Base-by-base conservation (phyloP, 2,797 vertebrate species). In the Pangasius larnaudii region DNA sequence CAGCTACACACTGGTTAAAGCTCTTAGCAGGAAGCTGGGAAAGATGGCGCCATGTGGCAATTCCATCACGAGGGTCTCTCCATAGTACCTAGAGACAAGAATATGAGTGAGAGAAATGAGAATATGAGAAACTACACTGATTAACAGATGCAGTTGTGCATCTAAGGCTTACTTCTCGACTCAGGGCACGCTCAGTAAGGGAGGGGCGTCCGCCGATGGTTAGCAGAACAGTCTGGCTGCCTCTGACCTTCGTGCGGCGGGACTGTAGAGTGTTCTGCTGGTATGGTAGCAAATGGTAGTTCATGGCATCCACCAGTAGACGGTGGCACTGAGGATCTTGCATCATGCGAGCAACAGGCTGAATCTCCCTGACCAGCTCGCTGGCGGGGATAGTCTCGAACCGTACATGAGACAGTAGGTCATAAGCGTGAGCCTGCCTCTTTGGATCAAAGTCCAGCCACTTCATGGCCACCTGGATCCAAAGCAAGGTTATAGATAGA, bases 281-380 rank as follows among this genome's bases (percentile, higher is more conserved):
- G 93, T 96, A 94, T 13, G 97, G 97, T 88, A 98, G 96, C 88
- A 98, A 94, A 94, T 98, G 97, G 93, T 98, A 97, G 94, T 97
- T 98, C 97, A 98, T 97, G 85, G 97, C 97, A 42, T 97, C 96
- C 87, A 97, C 97, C 30, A 98, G 94, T 88, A 97, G 94, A 85
- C 94, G 95, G 94, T 97, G 97, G 85, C 97, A 98, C 84, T 95
- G 96, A 0, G 96, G 94, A 84, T 98, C 96, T 90, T 95, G 93
- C 97, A 97, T 97, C 97, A 97, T 97, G 65, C 93, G 94, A 10
- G 97, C 94, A 89, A 97, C 96, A 0, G 97, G 96, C 90, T 97
- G 97, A 90, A 97, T 94, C 79, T 96, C 95, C 42, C 96, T 97
- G 89, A 97, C 96, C 91, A 97, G 93, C 94, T 97, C 96, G 1